Evolutionary conservation across 1,140 invertebrate species (phyloP), one percentile per base, ranked within the genome.

Genomic region (Calephelis nemesis): DNA sequence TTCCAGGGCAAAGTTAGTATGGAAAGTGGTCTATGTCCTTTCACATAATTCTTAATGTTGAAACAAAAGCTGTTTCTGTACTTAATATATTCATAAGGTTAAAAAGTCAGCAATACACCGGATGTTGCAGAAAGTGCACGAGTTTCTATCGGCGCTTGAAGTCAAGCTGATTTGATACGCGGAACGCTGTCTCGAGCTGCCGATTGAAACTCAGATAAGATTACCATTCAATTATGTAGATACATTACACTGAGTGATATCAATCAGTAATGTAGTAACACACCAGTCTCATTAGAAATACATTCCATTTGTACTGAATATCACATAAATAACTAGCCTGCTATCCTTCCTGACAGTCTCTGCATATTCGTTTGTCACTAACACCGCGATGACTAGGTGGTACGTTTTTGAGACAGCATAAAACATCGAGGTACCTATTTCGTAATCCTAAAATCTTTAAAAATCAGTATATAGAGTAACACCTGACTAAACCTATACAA

Each of bases 191-290:
- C 50, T 54, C 10, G 8, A 19, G 13, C 50, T 19, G 50, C 50
- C 49, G 50, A 54, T 54, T 19, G 50, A 54, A 54, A 15, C n/a
- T 52, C 50, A 13, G 50, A 52, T 52, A 30, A 54, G 19, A 54
- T 54, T 54, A 54, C 52, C 19, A 54, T 54, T 54, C 52, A 54
- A 54, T 58, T 58, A 58, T 58, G 15, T 58, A 58, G 52, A 58
- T 58, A 58, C 52, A 58, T 58, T 58, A 58, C 52, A 58, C 52
- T 58, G 52, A 58, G 30, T 30, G 19, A 58, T 58, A 58, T 58
- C 19, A 58, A 58, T 58, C 52, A 58, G 15, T 58, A 58, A 58
- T 58, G 52, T 58, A 39, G 19, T 58, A 58, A 54, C 19, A 9
- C 7, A 39, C 52, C 13, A 54, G 19, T 52, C n/a, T 52, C 19